Evolutionary conservation across 2,797 vertebrate genomes (phyloP), one percentile per base, ranked within the genome.

Genomic region (Spatula clypeata): DNA sequence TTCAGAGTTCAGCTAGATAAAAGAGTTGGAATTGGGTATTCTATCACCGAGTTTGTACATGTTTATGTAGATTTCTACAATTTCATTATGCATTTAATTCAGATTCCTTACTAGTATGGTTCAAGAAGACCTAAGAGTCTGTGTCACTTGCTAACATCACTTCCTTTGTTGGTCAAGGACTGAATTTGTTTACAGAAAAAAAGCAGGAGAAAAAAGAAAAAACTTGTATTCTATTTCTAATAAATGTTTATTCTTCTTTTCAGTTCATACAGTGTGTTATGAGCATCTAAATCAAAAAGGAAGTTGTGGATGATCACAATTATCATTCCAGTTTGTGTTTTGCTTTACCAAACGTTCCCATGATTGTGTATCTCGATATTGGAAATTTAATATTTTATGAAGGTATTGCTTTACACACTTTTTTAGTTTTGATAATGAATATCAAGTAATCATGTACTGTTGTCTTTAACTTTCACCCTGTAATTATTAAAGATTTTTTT

Each of bases 201-300:
- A 10, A 8, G 21, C 38, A 64, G 34, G 32, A 53, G 85, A 24
- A 80, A 67, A 26, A 54, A 66, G 8, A 38, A 32, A 38, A 57
- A 47, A 38, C 16, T 44, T 2, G 0, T 58, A 70, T 58, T 85
- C 9, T 40, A 10, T 20, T 49, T 64, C 71, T 90, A 54, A 91
- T 49, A 49, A 44, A 10, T 61, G 57, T 4, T 80, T 88, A 5
- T 80, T 93, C 24, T 88, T 87, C 93, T 97, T 97, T 97, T n/a
- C 93, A 98, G 98, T 98, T 98, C 95, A 98, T 98, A 86, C 98
- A 98, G 80, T 98, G 97, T 82, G 96, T 98, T 66, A 98, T 98
- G 98, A 98, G 98, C 57, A 62, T 98, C 94, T 98, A 84, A 98
- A 76, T 36, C 81, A 27, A 67, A 64, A 77, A 93, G 84, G 45